Evolutionary conservation across 2,888 invertebrate genomes (phyloP).

Genomic region (Stictocephala bisonia): DNA sequence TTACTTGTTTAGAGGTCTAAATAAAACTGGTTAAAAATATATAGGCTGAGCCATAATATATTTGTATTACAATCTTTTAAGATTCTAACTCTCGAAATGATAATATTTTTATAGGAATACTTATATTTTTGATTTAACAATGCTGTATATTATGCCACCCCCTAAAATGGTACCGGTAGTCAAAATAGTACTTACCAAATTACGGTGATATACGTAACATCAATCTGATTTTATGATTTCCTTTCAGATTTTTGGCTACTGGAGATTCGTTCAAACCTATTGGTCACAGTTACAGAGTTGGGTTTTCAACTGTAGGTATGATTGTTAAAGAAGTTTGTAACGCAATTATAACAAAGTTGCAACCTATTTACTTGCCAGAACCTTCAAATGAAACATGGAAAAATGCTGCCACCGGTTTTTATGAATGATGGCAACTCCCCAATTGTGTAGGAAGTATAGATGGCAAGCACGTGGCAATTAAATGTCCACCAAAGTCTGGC

Average conservation of each 20-base stretch:
- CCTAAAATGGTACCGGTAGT: no score
- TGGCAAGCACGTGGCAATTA: constrained; percentile 50
- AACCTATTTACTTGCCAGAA: constrained; percentile 46
- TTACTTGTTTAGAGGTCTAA: no score
- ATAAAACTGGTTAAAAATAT: no score
- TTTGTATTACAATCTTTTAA: no score
- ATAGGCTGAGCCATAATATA: no score
- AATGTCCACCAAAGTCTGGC: constrained; percentile 48
- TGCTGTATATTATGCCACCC: no score
- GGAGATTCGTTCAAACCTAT: constrained; percentile 60
- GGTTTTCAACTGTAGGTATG: constrained; percentile 59
- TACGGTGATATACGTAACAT: no score
- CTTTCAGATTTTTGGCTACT: constrained; percentile 60
- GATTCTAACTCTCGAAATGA: no score
- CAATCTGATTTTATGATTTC: neutral
- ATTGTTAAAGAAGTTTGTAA: constrained; percentile 61
- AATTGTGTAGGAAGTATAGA: constrained; percentile 53
- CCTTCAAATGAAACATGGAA: constrained; percentile 49
- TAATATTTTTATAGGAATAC: no score
- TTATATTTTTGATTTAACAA: no score
- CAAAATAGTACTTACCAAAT: no score
- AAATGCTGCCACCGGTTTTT: constrained; percentile 50
- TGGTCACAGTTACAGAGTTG: constrained; percentile 60
- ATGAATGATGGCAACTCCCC: constrained; percentile 51
- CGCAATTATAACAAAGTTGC: constrained; percentile 59